These are phyloP conservation scores for Lagopus leucura DNA, from an alignment of 2,113 vertebrate species.

Conservation along the genomic window DNA sequence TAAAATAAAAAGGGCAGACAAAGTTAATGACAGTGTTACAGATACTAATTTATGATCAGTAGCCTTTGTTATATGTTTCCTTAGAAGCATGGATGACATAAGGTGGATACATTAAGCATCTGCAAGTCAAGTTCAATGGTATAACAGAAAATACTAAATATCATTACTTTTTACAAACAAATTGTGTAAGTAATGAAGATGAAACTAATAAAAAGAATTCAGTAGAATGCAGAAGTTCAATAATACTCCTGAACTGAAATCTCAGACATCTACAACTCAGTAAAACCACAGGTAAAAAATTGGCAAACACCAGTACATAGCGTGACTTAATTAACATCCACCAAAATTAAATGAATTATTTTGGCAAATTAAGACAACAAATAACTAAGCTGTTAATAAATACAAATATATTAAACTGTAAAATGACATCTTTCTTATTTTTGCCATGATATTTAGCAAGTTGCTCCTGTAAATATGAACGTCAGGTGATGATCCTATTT, in stretches of 20 bases:
- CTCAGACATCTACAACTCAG: not conserved
- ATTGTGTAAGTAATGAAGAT: not conserved
- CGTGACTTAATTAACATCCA: not conserved
- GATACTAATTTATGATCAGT: not conserved
- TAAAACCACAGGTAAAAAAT: not conserved
- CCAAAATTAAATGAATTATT: not conserved
- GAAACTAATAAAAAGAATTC: not conserved
- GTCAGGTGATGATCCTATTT: not conserved
- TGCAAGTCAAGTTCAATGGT: not conserved
- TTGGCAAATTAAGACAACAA: not conserved
- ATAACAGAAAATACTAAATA: not conserved
- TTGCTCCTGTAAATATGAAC: not conserved
- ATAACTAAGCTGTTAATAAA: not conserved
- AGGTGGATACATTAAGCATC: not conserved
- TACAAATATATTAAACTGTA: not conserved
- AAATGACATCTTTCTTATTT: not conserved
- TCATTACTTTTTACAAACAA: not conserved
- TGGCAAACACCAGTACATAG: not conserved
- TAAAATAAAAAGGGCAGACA: slow-evolving; percentile 80
- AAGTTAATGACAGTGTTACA: slow-evolving; percentile 54
- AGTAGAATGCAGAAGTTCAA: not conserved
- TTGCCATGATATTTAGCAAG: not conserved
- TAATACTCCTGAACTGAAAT: not conserved
- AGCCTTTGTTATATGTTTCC: not conserved
- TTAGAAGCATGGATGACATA: not conserved